Conservation (phyloP, 2,888 invertebrate species). For the Drosophila sordidula region DNA sequence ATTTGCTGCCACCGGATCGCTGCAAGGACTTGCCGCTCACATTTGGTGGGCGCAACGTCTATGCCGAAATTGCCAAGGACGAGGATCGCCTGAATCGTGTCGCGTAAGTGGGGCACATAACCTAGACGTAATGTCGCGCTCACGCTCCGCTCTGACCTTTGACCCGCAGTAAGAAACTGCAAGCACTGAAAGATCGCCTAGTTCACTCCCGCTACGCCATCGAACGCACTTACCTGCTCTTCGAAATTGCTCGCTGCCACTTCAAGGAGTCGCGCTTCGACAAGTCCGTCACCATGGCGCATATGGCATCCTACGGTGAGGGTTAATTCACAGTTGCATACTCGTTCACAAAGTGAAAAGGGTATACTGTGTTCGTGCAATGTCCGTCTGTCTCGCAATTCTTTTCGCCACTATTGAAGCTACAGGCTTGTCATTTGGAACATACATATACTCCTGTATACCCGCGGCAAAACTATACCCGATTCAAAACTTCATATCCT, state of each 20-base stretch:
- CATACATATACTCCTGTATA: too few species aligned
- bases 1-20: conserved; percentile 66
- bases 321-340: too few species aligned
- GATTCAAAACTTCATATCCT: too few species aligned
- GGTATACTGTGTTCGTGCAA: too few species aligned
- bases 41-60: conserved; percentile 53
- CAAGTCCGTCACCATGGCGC: conserved; percentile 66
- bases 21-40: conserved; percentile 44
- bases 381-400: too few species aligned
- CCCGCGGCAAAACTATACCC: too few species aligned
- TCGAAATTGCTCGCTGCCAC: conserved; percentile 74
- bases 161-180: conserved; percentile 63
- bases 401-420: too few species aligned
- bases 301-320: conserved; percentile 67
- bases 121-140: too few species aligned
- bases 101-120: conserved; percentile 25
- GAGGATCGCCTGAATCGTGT: conserved; percentile 14
- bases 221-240: conserved; percentile 74
- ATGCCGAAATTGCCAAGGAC: conserved; percentile 33
- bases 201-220: conserved; percentile 71
- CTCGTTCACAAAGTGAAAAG: too few species aligned
- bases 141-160: too few species aligned
- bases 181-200: conserved; percentile 69
- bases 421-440: too few species aligned
- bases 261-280: conserved; percentile 71